Conservation (phyloP, 2,113 vertebrate species). For the Eulacestoma nigropectus region DNA sequence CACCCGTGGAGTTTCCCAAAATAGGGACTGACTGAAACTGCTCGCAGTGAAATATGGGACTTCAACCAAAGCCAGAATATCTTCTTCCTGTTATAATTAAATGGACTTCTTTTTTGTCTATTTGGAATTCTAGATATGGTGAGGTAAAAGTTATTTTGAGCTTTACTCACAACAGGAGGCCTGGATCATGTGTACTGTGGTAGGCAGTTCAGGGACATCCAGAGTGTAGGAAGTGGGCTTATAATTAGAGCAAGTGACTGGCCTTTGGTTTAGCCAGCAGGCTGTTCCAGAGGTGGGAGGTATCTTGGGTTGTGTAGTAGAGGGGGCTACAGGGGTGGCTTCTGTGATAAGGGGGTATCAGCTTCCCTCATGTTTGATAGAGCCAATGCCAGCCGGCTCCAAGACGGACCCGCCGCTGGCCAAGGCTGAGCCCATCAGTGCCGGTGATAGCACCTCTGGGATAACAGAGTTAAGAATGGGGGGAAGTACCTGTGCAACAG, state of each 20-base stretch:
- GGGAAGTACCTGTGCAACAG: not conserved
- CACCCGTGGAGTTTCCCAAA: not conserved
- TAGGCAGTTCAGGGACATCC: not conserved
- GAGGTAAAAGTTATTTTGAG: not conserved
- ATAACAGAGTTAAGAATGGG: not conserved
- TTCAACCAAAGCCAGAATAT: not conserved
- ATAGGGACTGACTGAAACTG: not conserved
- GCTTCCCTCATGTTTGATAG: not conserved
- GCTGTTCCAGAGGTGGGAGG: not conserved
- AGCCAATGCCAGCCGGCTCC: not conserved
- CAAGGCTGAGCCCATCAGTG: rapidly evolving
- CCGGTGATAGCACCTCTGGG: not conserved
- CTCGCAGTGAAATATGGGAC: not conserved
- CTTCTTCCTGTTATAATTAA: not conserved
- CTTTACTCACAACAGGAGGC: not conserved
- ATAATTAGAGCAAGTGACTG: not conserved
- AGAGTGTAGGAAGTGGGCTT: not conserved
- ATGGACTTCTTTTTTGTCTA: not conserved
- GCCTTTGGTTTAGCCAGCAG: not conserved
- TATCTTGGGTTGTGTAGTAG: not conserved
- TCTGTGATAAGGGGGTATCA: not conserved
- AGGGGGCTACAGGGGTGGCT: not conserved
- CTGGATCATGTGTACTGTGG: not conserved
- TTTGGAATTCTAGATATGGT: not conserved
- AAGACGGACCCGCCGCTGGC: not conserved